These are phyloP conservation scores for Palythoa grandiflora DNA, from an alignment of 92 coral and sea anemone genomes.

Conservation along the genomic window DNA sequence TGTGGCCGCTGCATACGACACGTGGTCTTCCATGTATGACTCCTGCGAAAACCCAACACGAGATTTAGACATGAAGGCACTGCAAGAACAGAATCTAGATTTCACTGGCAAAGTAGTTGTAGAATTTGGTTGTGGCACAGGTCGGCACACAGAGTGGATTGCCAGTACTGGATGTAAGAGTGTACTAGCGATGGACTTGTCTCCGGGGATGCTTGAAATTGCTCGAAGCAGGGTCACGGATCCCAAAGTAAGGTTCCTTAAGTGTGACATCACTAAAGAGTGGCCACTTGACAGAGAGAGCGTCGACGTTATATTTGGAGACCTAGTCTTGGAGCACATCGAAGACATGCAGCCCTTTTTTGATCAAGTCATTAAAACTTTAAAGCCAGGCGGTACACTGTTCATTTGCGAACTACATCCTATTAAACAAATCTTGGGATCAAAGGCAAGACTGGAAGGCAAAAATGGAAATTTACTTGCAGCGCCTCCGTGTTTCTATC, in stretches of 20 bases:
- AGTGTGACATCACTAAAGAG: constrained; percentile 30
- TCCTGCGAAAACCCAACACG: constrained; percentile 41
- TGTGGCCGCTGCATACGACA: constrained; percentile 37
- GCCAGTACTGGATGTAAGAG: constrained; percentile 17
- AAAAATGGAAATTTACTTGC: constrained; percentile 19
- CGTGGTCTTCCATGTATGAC: constrained; percentile 41
- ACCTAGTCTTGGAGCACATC: constrained; percentile 35
- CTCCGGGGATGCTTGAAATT: constrained; percentile 26
- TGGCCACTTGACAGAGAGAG: constrained; percentile 30
- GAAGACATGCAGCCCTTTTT: constrained; percentile 40
- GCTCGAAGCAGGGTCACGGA: constrained; percentile 16
- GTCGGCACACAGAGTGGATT: constrained; percentile 44
- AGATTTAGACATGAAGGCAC: constrained; percentile 41
- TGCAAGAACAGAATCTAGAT: constrained; percentile 20
- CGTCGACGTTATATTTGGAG: constrained; percentile 39
- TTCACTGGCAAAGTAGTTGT: constrained; percentile 42
- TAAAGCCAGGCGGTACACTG: constrained; percentile 33
- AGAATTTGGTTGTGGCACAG: constrained; percentile 43
- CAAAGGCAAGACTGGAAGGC: constrained; percentile 37
- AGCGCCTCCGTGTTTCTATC: constrained; percentile 49
- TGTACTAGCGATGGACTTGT: constrained; percentile 38
- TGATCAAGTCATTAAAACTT: constrained; percentile 1
- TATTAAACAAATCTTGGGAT: constrained; percentile 26
- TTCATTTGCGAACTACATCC: constrained; percentile 39
- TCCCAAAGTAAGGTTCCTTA: constrained; percentile 28